These are phyloP conservation scores for Scaptomyza hsui DNA, from an alignment of 1,140 invertebrate species.

Conservation along the genomic window DNA sequence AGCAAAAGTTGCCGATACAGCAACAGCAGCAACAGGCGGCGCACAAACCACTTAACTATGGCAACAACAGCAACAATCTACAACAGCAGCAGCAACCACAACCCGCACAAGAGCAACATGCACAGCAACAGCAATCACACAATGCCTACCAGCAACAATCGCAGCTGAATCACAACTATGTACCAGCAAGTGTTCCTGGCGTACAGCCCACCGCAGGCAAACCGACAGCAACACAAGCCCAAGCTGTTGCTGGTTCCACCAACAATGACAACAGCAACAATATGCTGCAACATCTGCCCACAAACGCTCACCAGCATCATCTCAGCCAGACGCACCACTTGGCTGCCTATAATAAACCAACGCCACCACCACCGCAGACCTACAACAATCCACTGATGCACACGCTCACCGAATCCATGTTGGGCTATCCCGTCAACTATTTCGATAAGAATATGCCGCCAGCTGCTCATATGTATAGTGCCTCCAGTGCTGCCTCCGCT, in stretches of 20 bases:
- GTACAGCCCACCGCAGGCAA: constrained; percentile 40
- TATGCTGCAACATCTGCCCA: constrained; percentile 55
- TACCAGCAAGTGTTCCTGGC: constrained; percentile 22
- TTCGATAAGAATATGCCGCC: constrained; percentile 81
- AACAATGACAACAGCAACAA: constrained; percentile 48
- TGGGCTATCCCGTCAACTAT: constrained; percentile 69
- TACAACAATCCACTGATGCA: constrained; percentile 79
- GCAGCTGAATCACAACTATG: constrained; percentile 41
- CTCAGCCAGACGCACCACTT: constrained; percentile 75
- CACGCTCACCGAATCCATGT: constrained; percentile 61
- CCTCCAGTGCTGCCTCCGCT: constrained; percentile 47
- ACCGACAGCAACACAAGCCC: constrained; percentile 37
- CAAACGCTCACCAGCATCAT: constrained; percentile 69
- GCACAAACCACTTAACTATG: constrained; percentile 51
- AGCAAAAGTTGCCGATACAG: constrained; percentile 39
- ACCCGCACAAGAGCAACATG: constrained; percentile 29
- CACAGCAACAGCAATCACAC: constrained; percentile 26
- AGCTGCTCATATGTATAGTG: constrained; percentile 80
- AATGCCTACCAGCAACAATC: constrained; percentile 35
- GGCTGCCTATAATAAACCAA: constrained; percentile 76
- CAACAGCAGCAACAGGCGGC: constrained; percentile 36
- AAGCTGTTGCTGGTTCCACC: constrained; percentile 4
- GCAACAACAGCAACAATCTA: constrained; percentile 48
- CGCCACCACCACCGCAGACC: constrained; percentile 72
- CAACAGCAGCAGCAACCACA: constrained; percentile 32